Base-by-base conservation (phyloP, 2,797 vertebrate species). In the Chaenodraco wilsoni region DNA sequence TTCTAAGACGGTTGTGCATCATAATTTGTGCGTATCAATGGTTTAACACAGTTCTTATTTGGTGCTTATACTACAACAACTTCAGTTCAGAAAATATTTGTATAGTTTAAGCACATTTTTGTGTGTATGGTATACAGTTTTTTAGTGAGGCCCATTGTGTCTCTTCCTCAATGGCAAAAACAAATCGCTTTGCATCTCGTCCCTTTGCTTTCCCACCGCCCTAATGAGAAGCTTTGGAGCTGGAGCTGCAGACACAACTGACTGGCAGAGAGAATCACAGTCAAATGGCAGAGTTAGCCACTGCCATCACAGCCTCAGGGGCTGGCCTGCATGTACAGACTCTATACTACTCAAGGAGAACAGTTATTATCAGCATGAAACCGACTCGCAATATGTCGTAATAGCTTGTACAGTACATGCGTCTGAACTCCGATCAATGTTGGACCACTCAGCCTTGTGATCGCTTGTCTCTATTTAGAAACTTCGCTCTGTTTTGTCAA, bases 191-290 rank as follows among this genome's bases (percentile, higher is more conserved):
- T 85, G 81, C 85, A 80, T 85, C 69, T 70, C 79, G 72, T 89
- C 83, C 50, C 78, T 2, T 71, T 65, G 69, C 50, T 63, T 54
- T 67, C 56, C 71, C 76, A 44, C 54, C 12, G 69, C 76, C 82
- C 79, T 92, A 88, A 91, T 87, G 85, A 87, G 84, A 69, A 82
- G 76, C 80, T 65, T 67, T 74, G 75, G 75, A 79, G 59, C 69
- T 62, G 74, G 72, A 72, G 43, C 57, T 61, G 75, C 72, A 69
- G 41, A 65, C 74, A 59, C 72, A 63, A 59, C 43, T 60, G 84
- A 86, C 78, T 87, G 84, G 87, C 87, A 90, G 76, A 74, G 83
- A 78, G 87, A 88, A 85, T 93, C 82, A 82, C 64, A 87, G 79
- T 90, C 84, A 89, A 90, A 90, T 68, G 69, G 60, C 87, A 72